These are phyloP conservation scores for Drosophila simulans DNA, from an alignment of 1,140 invertebrate species.

Conservation along the genomic window DNA sequence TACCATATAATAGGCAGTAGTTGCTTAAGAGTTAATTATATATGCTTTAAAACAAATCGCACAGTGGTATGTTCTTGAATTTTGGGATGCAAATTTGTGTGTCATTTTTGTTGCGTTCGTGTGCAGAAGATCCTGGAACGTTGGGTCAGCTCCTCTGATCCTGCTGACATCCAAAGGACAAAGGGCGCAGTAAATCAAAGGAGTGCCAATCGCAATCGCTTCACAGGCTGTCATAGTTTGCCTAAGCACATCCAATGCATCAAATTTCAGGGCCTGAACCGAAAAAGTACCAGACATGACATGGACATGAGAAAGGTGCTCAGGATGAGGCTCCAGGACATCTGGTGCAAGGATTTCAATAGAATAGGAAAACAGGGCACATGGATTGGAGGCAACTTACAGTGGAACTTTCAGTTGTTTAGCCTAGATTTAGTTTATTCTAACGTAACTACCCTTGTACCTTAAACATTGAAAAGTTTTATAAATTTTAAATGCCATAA, in stretches of 20 bases:
- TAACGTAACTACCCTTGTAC: too few species aligned
- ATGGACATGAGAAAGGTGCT: constrained; percentile 23
- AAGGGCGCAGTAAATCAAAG: constrained; percentile 34
- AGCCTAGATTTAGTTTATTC: too few species aligned
- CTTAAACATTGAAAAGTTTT: too few species aligned
- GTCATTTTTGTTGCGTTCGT: neutral
- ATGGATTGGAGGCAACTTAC: neutral
- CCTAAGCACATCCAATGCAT: constrained; percentile 54
- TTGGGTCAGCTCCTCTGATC: neutral
- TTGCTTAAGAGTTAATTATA: too few species aligned
- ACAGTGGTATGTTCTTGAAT: too few species aligned
- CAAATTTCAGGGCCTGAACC: constrained; percentile 35
- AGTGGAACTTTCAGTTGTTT: too few species aligned
- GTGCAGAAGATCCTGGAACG: neutral
- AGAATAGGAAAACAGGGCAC: neutral
- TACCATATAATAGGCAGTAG: too few species aligned
- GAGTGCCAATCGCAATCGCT: constrained; percentile 50
- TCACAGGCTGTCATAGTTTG: constrained; percentile 54
- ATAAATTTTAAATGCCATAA: too few species aligned
- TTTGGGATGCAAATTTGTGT: too few species aligned
- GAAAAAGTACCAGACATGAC: constrained; percentile 27
- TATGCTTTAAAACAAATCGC: too few species aligned
- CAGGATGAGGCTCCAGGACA: constrained; percentile 3
- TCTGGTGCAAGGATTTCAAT: neutral
- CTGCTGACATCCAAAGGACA: neutral